These are phyloP conservation scores for Cathartes aura DNA, from an alignment of 2,113 vertebrate species.

Conservation along the genomic window DNA sequence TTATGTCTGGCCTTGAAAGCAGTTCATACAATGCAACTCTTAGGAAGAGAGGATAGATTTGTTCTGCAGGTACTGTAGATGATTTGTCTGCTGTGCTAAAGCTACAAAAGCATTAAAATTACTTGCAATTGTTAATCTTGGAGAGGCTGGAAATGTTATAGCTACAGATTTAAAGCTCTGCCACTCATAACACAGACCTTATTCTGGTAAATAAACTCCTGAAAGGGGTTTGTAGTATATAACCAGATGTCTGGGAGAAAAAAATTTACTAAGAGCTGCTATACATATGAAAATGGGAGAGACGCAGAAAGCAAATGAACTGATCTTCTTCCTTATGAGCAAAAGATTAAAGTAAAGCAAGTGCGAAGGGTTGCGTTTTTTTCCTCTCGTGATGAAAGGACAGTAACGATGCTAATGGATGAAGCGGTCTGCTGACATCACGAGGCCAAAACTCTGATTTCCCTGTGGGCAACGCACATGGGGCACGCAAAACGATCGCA, in stretches of 20 bases:
- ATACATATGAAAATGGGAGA: background rate
- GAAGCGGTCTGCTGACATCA: background rate
- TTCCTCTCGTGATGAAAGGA: background rate
- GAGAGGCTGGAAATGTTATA: background rate
- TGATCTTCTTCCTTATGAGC: background rate
- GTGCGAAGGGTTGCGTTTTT: background rate
- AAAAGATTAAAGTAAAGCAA: background rate
- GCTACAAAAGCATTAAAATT: background rate
- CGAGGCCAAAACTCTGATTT: fast-evolving
- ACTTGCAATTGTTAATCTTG: background rate
- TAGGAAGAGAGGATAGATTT: background rate
- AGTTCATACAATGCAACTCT: background rate
- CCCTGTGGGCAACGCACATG: fast-evolving
- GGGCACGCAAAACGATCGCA: fast-evolving
- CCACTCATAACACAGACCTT: background rate
- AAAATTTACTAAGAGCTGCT: background rate
- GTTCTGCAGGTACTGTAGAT: background rate
- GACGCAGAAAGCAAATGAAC: background rate
- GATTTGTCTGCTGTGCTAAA: background rate
- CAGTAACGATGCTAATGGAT: background rate
- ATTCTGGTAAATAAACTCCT: background rate
- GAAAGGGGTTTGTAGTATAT: background rate
- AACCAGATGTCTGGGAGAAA: too few relatives aligned
- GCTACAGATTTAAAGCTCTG: background rate
- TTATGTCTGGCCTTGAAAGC: background rate